Base-by-base conservation (phyloP, 37 sponge, comb jelly and placozoan species). In the Oscarella lobularis region DNA sequence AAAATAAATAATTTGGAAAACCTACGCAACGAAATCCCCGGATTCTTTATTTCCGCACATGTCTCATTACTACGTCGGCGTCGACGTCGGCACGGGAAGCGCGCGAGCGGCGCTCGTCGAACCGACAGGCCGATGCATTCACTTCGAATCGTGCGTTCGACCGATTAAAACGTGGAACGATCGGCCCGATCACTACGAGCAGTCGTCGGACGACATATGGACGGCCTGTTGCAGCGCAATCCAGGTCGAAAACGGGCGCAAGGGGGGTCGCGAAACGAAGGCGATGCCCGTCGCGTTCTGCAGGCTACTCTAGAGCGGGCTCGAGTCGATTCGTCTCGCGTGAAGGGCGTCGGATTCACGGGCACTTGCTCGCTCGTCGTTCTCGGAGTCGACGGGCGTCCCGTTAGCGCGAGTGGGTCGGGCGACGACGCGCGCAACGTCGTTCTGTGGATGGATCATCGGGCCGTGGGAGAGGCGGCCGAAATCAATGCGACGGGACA, bases 81-180 rank as follows among this genome's bases (percentile, higher is more conserved):
- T 93, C 3, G 95, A 93, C 66, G 95, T 93, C 3, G 95, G 95
- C 1, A 87, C 90, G 2, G 76, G 76, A 6, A 93, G 95, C 48
- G 87, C 67, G 2, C 38, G 95, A 41, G 83, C 90, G 38, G 87
- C 75, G 30, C 73, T 93, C 65, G 79, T 81, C 39, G 38, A 72
- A 33, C 35, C 29, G 14, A 9, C 37, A 33, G 95, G 95, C 1
- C 14, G 73, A 60, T 40, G 65, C 32, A 27, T 87, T 4, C 5
- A 33, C 0, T 38, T 39, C 31, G 31, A 38, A 0, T 39, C 3
- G 29, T 68, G 32, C 33, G 71, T 68, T 32, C 14, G 30, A 1
- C 74, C 81, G n/a, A 37, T 80, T 14, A 74, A 67, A 3, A 39
- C 75, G 1, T 78, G 39, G 39, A 74, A 80, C 37, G 37, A 71